Evolutionary conservation across 2,888 invertebrate genomes (phyloP).

Genomic region (Frankliniella intonsa): DNA sequence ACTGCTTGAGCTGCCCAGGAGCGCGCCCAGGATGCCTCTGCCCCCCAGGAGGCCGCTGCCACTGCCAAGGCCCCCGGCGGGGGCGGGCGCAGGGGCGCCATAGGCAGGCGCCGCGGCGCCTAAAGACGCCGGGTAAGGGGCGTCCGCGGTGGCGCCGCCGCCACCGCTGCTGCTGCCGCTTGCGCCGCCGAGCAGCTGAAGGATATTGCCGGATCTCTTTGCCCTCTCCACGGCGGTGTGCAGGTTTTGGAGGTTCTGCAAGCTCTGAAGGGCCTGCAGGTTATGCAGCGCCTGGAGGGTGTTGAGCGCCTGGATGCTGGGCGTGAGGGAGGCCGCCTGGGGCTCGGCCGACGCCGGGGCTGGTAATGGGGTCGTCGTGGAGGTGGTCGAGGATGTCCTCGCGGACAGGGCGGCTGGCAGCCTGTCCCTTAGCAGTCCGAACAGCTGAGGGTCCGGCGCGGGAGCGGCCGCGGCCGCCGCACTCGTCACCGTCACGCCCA

Average conservation of each 20-base stretch:
- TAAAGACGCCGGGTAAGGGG: neutral
- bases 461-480: neutral
- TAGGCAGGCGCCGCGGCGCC: too few species aligned
- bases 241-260: neutral
- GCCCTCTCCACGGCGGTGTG: neutral
- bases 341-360: neutral
- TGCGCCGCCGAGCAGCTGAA: neutral
- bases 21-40: neutral
- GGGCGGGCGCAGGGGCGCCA: neutral
- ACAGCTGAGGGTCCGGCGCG: neutral
- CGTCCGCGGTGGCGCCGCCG: neutral
- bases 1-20: neutral
- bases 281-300: neutral
- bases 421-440: neutral
- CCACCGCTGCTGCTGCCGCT: neutral
- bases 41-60: neutral
- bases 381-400: neutral
- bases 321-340: neutral
- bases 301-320: neutral
- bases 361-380: neutral
- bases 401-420: neutral
- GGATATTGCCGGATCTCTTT: neutral
- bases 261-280: neutral
- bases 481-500: neutral
- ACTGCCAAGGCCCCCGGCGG: neutral